Evolutionary conservation across 2,888 invertebrate species (phyloP).

Genomic region (Stratiomys singularior): DNA sequence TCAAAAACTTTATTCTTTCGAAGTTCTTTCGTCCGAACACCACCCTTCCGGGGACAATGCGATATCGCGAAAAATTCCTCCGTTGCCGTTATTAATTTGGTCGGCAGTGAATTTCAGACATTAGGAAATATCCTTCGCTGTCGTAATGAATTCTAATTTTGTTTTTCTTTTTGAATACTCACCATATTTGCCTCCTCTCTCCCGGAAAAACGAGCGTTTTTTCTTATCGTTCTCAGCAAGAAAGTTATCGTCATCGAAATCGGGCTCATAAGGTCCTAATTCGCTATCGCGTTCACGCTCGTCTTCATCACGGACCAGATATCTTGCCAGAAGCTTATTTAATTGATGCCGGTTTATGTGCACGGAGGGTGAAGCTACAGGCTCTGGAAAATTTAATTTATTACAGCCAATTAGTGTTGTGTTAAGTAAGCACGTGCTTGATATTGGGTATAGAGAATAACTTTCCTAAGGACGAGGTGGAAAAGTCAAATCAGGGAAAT

Average conservation of each 20-base stretch:
- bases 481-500: too few species aligned
- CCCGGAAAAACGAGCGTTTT: conserved; percentile 62
- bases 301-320: conserved; percentile 60
- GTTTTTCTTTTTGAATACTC: conserved; percentile 54
- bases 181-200: conserved; percentile 63
- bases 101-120: too few species aligned
- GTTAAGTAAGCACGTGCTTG: not conserved
- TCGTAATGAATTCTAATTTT: too few species aligned
- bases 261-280: conserved; percentile 56
- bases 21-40: too few species aligned
- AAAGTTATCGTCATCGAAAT: conserved; percentile 60
- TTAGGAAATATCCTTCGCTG: too few species aligned
- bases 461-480: not conserved
- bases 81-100: too few species aligned
- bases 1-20: too few species aligned
- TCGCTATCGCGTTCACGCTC: conserved; percentile 57
- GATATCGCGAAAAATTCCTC: too few species aligned
- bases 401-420: not conserved
- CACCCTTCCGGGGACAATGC: too few species aligned
- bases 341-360: conserved; percentile 59
- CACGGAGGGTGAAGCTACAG: conserved; percentile 47
- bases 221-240: conserved; percentile 59
- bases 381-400: conserved; percentile 42
- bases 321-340: conserved; percentile 63
- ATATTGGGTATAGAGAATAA: not conserved